A percentile compares a stretch with the other conserved stretches of the same genome.
Evolutionary conservation across 2,113 vertebrate species (phyloP).

Genomic region (Chroicocephalus ridibundus): DNA sequence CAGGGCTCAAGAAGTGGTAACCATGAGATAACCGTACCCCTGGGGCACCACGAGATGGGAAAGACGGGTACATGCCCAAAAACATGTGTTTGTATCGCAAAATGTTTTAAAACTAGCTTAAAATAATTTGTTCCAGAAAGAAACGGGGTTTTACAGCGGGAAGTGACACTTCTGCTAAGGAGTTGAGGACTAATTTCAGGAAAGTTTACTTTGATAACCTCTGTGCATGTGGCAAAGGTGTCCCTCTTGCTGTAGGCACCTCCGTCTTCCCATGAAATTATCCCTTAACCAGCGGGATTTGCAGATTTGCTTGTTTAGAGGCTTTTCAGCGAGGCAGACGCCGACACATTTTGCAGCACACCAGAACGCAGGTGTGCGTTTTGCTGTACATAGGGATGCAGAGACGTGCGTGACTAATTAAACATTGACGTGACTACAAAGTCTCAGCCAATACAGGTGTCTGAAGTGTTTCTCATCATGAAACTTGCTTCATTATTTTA

Average conservation of each 20-base stretch:
- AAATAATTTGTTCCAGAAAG: neutral
- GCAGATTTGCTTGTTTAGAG: neutral
- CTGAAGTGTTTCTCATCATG: neutral
- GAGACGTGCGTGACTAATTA: neutral
- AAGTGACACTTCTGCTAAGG: neutral
- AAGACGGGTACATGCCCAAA: neutral
- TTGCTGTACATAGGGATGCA: rapidly evolving
- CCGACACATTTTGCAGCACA: neutral
- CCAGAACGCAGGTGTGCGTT: neutral
- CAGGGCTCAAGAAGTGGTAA: neutral
- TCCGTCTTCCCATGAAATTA: neutral
- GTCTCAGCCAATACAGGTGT: neutral
- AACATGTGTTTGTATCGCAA: neutral
- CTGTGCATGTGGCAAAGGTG: neutral
- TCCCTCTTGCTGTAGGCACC: neutral
- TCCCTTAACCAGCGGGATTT: neutral
- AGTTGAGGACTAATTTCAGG: neutral
- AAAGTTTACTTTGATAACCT: neutral
- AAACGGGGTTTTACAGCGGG: rapidly evolving
- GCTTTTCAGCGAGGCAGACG: neutral
- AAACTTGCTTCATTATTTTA: neutral
- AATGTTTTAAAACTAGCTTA: neutral
- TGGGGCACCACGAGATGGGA: neutral
- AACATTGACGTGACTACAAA: neutral
- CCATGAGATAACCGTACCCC: neutral